Conservation (phyloP, 92 coral and sea anemone genomes). For the Galaxea fascicularis region DNA sequence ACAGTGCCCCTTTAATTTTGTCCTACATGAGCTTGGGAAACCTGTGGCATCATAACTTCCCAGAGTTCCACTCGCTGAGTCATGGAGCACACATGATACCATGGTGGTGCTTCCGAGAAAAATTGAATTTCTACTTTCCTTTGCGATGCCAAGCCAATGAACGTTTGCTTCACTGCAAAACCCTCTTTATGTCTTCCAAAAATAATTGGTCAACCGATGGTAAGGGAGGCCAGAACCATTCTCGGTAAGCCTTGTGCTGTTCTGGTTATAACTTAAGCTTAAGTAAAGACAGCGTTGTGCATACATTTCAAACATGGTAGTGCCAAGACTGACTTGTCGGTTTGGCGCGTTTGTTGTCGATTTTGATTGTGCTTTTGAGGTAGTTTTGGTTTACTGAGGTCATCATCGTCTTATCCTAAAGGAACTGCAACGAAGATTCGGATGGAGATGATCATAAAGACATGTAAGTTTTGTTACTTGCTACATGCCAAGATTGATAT, state of each 20-base stretch:
- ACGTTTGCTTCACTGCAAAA: background rate
- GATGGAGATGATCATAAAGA: slow-evolving; percentile 41
- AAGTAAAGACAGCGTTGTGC: background rate
- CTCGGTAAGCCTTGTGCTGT: slow-evolving; percentile 40
- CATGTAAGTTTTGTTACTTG: slow-evolving; percentile 44
- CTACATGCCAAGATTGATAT: background rate
- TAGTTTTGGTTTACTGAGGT: background rate
- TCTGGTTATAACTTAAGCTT: too few relatives aligned
- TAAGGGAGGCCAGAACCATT: slow-evolving; percentile 39
- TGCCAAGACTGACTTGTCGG: background rate
- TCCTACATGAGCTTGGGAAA: background rate
- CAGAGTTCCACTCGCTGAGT: slow-evolving; percentile 22
- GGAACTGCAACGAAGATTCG: slow-evolving; percentile 44
- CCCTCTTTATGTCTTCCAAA: slow-evolving; percentile 65
- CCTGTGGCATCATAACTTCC: background rate
- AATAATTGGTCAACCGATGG: slow-evolving; percentile 41
- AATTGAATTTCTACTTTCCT: background rate
- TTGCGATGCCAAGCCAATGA: background rate
- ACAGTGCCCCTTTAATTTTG: too few relatives aligned
- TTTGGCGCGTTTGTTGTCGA: slow-evolving; percentile 1
- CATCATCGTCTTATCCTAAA: background rate
- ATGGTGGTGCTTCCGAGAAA: slow-evolving; percentile 28
- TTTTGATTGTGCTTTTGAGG: background rate
- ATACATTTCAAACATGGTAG: slow-evolving; percentile 7
- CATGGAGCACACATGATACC: slow-evolving; percentile 25